Evolutionary conservation across 2,888 invertebrate species (phyloP).

Genomic region (Dendrolimus pini): DNA sequence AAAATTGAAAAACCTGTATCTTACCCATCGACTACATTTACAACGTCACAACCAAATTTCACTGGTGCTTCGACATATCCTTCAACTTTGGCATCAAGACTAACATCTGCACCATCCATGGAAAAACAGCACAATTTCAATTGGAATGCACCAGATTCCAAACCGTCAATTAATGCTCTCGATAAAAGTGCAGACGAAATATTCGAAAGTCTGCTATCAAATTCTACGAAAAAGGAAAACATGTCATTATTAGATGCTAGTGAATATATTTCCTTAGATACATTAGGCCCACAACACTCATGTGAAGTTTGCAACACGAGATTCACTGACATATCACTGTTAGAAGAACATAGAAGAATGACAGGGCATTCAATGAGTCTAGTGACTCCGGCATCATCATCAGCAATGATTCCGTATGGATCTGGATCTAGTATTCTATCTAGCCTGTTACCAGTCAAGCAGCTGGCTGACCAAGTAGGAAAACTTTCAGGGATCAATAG

Average conservation of each 20-base stretch:
- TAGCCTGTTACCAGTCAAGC: slow-evolving; percentile 61
- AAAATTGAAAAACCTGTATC: slow-evolving; percentile 44
- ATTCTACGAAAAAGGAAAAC: slow-evolving; percentile 53
- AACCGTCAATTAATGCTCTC: slow-evolving; percentile 56
- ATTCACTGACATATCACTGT: slow-evolving; percentile 69
- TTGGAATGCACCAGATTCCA: slow-evolving; percentile 68
- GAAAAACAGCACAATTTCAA: slow-evolving; percentile 67
- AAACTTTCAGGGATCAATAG: slow-evolving; percentile 51
- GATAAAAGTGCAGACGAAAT: slow-evolving; percentile 69
- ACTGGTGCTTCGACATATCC: slow-evolving; percentile 24
- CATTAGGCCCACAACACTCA: slow-evolving; percentile 75
- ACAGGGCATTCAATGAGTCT: slow-evolving; percentile 74
- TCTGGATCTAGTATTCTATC: slow-evolving; percentile 50
- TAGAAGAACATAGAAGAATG: slow-evolving; percentile 72
- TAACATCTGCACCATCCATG: slow-evolving; percentile 36
- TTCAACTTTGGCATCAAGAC: slow-evolving; percentile 17
- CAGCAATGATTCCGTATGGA: slow-evolving; percentile 53
- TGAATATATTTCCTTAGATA: slow-evolving; percentile 81
- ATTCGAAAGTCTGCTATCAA: slow-evolving; percentile 62
- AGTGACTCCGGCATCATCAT: slow-evolving; percentile 38
- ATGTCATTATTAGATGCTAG: slow-evolving; percentile 57
- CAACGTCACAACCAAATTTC: slow-evolving; percentile 34
- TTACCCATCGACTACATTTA: slow-evolving; percentile 37
- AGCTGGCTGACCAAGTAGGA: slow-evolving; percentile 67
- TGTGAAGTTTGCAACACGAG: slow-evolving; percentile 79